A percentile compares a stretch with the other conserved stretches of the same genome.
phyloP scores from a whole-genome alignment of 2,113 vertebrate species.

The Melanotaenia duboulayi region DNA sequence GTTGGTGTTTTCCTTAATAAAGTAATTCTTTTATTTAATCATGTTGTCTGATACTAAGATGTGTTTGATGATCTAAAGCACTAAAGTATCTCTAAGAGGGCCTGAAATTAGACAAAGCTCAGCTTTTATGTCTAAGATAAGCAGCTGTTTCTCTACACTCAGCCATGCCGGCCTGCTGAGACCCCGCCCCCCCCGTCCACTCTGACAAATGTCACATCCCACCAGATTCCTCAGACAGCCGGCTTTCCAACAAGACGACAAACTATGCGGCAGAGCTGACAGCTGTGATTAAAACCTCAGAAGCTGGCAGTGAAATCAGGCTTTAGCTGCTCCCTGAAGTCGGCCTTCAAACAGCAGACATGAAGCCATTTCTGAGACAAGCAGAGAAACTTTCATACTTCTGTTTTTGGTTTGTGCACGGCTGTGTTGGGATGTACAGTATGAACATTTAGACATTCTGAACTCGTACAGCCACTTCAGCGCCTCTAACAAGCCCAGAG shows the following conservation, averaged over 20 bases:
- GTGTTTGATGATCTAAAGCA: too few relatives aligned
- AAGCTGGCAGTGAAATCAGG: conserved; percentile 13
- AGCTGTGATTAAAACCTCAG: conserved; percentile 62
- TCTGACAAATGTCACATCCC: conserved; percentile 54
- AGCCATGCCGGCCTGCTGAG: not conserved
- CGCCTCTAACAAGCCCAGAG: too few relatives aligned
- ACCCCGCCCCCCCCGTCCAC: conserved; percentile 12
- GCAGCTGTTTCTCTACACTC: conserved; percentile 41
- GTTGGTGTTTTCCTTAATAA: too few relatives aligned
- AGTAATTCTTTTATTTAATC: too few relatives aligned
- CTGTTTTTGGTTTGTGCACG: too few relatives aligned
- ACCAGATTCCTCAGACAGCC: conserved; percentile 51
- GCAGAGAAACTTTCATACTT: too few relatives aligned
- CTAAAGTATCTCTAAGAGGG: too few relatives aligned
- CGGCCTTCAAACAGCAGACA: not conserved
- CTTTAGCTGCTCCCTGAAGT: conserved; percentile 14
- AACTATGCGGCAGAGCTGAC: conserved; percentile 14
- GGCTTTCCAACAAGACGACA: conserved; percentile 21
- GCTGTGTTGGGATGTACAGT: not conserved
- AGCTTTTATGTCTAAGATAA: not conserved
- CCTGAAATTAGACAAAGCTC: too few relatives aligned
- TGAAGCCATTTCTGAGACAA: too few relatives aligned
- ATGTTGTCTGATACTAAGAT: too few relatives aligned
- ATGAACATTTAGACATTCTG: not conserved
- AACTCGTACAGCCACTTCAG: not conserved